Base-by-base conservation (phyloP, 2,888 invertebrate species). In the Polietes domitor region DNA sequence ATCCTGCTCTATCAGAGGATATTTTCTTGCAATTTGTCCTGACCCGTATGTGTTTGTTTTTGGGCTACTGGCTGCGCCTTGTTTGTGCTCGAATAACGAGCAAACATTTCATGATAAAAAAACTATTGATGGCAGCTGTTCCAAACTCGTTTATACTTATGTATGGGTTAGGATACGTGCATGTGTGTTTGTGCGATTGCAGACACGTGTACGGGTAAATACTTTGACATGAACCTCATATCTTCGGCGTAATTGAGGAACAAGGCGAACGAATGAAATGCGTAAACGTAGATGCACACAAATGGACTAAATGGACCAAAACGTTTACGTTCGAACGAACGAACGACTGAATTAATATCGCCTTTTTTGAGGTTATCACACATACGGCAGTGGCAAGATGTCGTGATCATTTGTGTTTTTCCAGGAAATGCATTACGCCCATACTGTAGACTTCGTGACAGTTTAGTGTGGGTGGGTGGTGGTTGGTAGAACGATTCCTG, bases 91-190 rank as follows among this genome's bases (percentile, higher is more conserved):
- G 53, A 17, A n/a, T n/a, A n/a, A 63, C 63, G 17, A 19, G n/a
- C 28, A 47, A 53, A 10, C 21, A 21, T 19, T 53, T 21, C 21
- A 53, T 15, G 47, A 47, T 47, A 47, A 17, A 47, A 17, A 1
- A 19, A 53, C 53, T 53, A 53, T 53, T 21, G 37, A 41, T 65
- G 65, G 37, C 65, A 65, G 37, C 37, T 65, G 65, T 65, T 65
- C 15, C 28, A 32, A 0, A 61, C 28, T 61, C 61, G 10, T 53
- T 2, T 15, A 47, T 47, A n/a, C n/a, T 7, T 47, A n/a, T n/a
- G 47, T 15, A n/a, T 47, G 37, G 1, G 37, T 32, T 3, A 32
- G 32, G 5, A 7, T 32, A 32, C 32, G 32, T 32, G 32, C 32
- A 9, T 32, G 55, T 24, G 26, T 28, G 28, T n/a, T 12, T 41